Base-by-base conservation (phyloP, 2,113 vertebrate species). In the Fregetta grallaria region DNA sequence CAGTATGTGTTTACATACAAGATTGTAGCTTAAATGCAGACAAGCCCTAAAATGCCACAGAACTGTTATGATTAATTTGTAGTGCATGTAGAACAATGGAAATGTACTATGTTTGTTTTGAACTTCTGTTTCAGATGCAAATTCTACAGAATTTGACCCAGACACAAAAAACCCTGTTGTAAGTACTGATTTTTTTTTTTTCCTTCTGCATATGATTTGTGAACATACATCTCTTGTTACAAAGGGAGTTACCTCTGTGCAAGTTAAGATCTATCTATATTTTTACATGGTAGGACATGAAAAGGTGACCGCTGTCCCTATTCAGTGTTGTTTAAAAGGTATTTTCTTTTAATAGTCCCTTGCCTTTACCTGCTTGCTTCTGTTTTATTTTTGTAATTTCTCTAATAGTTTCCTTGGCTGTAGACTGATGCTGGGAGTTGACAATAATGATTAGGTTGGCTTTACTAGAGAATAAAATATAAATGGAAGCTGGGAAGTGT, bases 71-170 rank as follows among this genome's bases (percentile, higher is more conserved):
- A 36, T 40, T 32, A 67, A 25, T 78, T 68, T 92, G 26, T 61
- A 56, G 53, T 45, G 36, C 19, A 22, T 68, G 25, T 32, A 62
- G 80, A 87, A 45, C 36, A 56, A 61, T n/a, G 26, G 61, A 50
- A 93, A 42, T 80, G 29, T 63, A 86, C 40, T 73, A 27, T 62
- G 32, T 86, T 95, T 95, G 55, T 88, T 52, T 50, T 96, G 34
- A 88, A 71, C 47, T 95, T 92, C 36, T 97, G 27, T 94, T 95
- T 56, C 93, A 98, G 98, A 98, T 98, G 98, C 98, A 63, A 97
- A 98, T 95, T 98, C 98, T 91, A 98, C 98, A 84, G 98, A 98
- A 95, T 98, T 98, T 97, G 97, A 98, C 58, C 95, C 98, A 91
- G 92, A 95, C 40, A 96, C 98, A 71, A 92, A 92, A 55, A 89